Conservation (phyloP, 2,113 vertebrate genomes). For the Pedetes capensis region DNA sequence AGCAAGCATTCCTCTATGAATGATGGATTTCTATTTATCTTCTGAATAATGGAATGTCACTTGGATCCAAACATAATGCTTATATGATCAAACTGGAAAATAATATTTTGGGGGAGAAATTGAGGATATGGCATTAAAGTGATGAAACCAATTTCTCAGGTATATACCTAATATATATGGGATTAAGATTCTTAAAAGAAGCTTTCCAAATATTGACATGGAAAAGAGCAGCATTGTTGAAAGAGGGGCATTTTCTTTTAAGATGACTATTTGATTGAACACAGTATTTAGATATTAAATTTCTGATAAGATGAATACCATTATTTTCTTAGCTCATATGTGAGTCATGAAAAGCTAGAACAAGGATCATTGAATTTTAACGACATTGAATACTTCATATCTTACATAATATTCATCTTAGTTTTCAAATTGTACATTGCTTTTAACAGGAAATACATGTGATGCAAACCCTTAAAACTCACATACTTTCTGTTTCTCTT, state of each 20-base stretch:
- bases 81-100: background rate
- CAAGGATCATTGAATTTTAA: background rate
- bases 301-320: background rate
- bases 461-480: background rate
- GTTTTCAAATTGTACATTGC: background rate
- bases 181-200: background rate
- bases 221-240: background rate
- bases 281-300: background rate
- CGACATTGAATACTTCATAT: background rate
- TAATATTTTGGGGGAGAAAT: background rate
- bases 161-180: background rate
- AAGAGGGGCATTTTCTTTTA: background rate
- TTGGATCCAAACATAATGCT: background rate
- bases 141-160: background rate
- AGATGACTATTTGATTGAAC: background rate
- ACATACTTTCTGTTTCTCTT: background rate
- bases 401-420: background rate
- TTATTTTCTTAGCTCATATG: background rate
- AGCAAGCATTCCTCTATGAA: background rate
- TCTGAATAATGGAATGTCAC: background rate
- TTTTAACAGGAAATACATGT: background rate
- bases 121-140: background rate
- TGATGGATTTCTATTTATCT: background rate
- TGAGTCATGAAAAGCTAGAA: background rate
- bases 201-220: background rate